These are phyloP conservation scores for Trichechus manatus DNA, from an alignment of 2,113 vertebrate species.

Conservation along the genomic window DNA sequence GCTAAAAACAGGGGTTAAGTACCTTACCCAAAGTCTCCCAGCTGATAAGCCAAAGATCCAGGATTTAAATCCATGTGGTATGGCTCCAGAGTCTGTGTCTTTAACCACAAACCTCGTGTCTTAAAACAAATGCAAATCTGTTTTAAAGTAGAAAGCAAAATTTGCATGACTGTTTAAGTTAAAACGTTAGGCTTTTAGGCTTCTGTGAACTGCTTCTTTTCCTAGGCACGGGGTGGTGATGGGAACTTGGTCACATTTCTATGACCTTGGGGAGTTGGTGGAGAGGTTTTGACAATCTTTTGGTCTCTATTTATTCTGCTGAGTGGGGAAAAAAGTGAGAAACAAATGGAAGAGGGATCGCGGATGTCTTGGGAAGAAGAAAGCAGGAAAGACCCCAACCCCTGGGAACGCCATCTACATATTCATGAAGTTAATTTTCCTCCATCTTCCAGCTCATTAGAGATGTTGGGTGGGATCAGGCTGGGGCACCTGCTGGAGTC, in stretches of 20 bases:
- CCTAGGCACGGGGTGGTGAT: no score
- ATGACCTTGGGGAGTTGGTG: neutral
- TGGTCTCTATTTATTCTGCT: neutral
- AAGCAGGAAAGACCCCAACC: neutral
- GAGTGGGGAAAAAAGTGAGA: neutral
- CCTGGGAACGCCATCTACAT: neutral
- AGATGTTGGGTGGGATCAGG: neutral
- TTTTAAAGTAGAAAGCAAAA: neutral
- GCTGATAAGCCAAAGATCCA: neutral
- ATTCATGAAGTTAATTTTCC: neutral
- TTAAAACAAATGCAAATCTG: neutral
- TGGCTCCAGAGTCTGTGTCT: neutral
- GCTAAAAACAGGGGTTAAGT: neutral
- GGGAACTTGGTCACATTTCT: no score
- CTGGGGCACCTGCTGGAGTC: neutral
- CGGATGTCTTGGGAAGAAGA: neutral
- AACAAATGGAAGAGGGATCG: neutral
- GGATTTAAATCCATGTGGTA: no score
- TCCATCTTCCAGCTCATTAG: neutral
- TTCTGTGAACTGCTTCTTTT: neutral
- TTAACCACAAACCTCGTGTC: neutral
- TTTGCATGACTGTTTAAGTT: neutral
- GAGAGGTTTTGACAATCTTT: neutral
- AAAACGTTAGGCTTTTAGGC: neutral
- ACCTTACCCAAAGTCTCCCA: neutral